Evolutionary conservation across 1,140 invertebrate genomes (phyloP).

Genomic region (Scaptomyza graminum): DNA sequence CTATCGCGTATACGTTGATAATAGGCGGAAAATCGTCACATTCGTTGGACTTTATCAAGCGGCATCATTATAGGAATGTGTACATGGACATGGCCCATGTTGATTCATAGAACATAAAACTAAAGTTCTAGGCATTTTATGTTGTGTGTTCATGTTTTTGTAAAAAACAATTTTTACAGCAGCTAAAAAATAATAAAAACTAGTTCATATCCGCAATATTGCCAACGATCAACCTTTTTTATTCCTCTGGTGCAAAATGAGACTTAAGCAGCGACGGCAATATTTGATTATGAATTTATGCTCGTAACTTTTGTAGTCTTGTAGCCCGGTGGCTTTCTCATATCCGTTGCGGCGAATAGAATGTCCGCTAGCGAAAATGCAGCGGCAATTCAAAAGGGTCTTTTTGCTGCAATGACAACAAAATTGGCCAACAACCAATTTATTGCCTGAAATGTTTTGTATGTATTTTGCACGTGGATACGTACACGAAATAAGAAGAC

Average conservation of each 20-base stretch:
- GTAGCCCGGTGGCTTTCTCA: constrained; percentile 55
- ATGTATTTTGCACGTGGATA: background rate
- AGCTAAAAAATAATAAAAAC: constrained; percentile 64
- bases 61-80: background rate
- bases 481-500: background rate
- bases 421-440: constrained; percentile 21
- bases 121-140: constrained; percentile 13
- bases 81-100: constrained; percentile 11
- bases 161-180: too few species aligned
- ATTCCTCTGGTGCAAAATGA: constrained; percentile 53
- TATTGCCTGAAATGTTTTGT: background rate
- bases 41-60: constrained; percentile 72
- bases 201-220: constrained; percentile 55
- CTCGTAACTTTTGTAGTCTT: constrained; percentile 48
- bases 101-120: constrained; percentile 26
- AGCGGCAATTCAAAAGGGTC: constrained; percentile 73
- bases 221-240: constrained; percentile 40
- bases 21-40: constrained; percentile 80
- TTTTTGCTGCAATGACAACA: too few species aligned
- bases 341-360: constrained; percentile 74
- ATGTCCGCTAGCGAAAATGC: constrained; percentile 60
- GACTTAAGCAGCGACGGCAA: constrained; percentile 59
- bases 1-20: constrained; percentile 46
- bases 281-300: constrained; percentile 82
- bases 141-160: constrained; percentile 14